Evolutionary conservation across 2,888 invertebrate species (phyloP), one percentile per base, ranked within the genome.

Genomic region (Lomographa bimaculata): DNA sequence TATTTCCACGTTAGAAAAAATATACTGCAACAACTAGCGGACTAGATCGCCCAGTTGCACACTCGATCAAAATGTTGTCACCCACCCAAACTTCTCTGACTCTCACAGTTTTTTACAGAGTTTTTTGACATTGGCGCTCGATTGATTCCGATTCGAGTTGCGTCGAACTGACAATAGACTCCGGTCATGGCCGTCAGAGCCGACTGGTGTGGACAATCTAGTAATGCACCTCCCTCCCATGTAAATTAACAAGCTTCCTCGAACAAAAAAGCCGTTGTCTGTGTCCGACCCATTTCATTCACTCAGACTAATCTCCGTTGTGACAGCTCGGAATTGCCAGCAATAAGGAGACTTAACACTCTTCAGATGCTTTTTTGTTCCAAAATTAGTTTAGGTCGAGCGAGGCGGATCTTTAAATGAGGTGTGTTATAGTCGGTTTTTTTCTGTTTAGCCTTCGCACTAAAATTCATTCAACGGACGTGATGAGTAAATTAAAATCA

Each of bases 41-140:
- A n/a, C n/a, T n/a, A n/a, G n/a, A n/a, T n/a, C n/a, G n/a, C 17
- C 9, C 60, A 58, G 66, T 74, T 69, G 71, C 72, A 65, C 60
- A 71, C 63, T 74, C 54, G 66, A 65, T 71, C 64, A 63, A 39
- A 64, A 55, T 67, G 61, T 73, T 72, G 50, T 47, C 77, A 82
- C 75, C 72, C 69, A 72, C 72, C 61, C 52, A 63, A 64, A 69
- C 67, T 56, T 65, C 67, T 71, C 39, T 56, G 67, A 64, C 66
- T 79, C 74, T 73, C 70, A 74, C 59, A 68, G 68, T 79, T 84
- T 84, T 23, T 82, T 84, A 57, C 74, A 9, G 38, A 52, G 60
- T 74, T 80, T 81, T 75, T 78, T 77, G 65, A 72, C 71, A 71
- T 74, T 75, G 73, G 61, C 54, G 64, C 61, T 71, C 72, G 71